Base-by-base conservation (phyloP, 2,113 vertebrate species). In the Asarcornis scutulata region DNA sequence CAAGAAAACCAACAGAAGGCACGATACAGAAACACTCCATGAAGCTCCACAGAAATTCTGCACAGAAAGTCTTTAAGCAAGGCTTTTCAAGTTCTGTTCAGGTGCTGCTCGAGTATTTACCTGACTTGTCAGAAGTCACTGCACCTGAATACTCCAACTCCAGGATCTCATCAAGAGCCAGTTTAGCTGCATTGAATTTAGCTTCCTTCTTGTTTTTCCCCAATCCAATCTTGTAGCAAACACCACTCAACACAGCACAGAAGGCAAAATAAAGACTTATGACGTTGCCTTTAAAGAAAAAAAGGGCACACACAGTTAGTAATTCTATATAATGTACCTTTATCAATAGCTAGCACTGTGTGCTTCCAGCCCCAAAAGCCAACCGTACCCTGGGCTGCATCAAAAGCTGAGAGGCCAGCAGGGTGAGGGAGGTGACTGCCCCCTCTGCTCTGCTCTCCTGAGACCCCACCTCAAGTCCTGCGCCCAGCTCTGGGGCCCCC, bases 121-220 rank as follows among this genome's bases (percentile, higher is more conserved):
- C 98, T 97, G 98, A 91, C 38, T 87, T 48, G 55, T 98, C 96
- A 52, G 93, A 95, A 36, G 88, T 38, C 32, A 84, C 53, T 66
- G 83, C 80, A 67, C 93, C 89, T 38, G 85, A 46, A 34, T 97
- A 96, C 73, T 98, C 93, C 31, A 95, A 75, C 14, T 97, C 98
- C 34, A 99, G 93, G 3, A 99, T 95, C 36, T 99, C 98, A 91
- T 98, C 96, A 77, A 99, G 98, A 93, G 99, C 99, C 26, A 99
- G 81, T 87, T 98, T 97, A 23, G 99, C 98, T 34, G 99, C 99
- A 91, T 98, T 98, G 60, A 92, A 91, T 84, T 98, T 98, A 55
- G 99, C 98, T 50, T 98, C 98, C 94, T 99, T 99, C 95, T 99
- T 99, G 76, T 96, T 99, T 86, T 40, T 95, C 32, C 99, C 99